Evolutionary conservation across 1,140 invertebrate species (phyloP).

Genomic region (Zaprionus capensis): DNA sequence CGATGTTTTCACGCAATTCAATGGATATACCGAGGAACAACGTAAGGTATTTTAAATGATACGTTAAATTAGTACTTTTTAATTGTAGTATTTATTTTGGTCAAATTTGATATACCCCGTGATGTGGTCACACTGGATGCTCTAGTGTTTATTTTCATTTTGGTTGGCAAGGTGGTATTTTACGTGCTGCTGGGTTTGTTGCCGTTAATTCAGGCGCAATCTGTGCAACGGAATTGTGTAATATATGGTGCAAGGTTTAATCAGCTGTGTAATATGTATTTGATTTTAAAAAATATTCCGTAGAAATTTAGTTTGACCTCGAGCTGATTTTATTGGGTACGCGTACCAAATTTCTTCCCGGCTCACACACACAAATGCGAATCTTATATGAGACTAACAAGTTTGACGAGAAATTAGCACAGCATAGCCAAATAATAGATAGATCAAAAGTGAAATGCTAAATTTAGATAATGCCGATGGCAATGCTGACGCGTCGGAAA

Average conservation of each 20-base stretch:
- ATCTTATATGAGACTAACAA: conserved; percentile 51
- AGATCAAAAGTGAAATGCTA: conserved; percentile 57
- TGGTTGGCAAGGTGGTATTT: conserved; percentile 2
- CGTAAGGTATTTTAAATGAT: not conserved
- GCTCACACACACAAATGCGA: conserved; percentile 18
- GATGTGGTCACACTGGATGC: not conserved
- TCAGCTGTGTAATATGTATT: conserved; percentile 17
- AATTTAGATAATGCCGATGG: conserved; percentile 63
- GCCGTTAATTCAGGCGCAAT: conserved; percentile 33
- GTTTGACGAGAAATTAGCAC: conserved; percentile 26
- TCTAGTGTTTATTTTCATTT: conserved; percentile 33
- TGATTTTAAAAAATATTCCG: not conserved
- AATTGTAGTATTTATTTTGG: conserved; percentile 12
- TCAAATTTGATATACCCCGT: not conserved
- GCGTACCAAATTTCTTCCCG: conserved; percentile 13
- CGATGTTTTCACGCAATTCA: not conserved
- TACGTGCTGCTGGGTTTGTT: not conserved
- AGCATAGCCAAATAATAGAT: conserved; percentile 41
- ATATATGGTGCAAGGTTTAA: conserved; percentile 36
- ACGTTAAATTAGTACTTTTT: conserved; percentile 7
- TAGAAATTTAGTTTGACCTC: conserved; percentile 30
- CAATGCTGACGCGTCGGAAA: conserved; percentile 34
- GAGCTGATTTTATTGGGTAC: conserved; percentile 29
- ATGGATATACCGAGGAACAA: not conserved
- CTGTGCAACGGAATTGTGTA: conserved; percentile 28